Evolutionary conservation across 92 coral and sea anemone genomes (phyloP).

Genomic region (Porites lobata): DNA sequence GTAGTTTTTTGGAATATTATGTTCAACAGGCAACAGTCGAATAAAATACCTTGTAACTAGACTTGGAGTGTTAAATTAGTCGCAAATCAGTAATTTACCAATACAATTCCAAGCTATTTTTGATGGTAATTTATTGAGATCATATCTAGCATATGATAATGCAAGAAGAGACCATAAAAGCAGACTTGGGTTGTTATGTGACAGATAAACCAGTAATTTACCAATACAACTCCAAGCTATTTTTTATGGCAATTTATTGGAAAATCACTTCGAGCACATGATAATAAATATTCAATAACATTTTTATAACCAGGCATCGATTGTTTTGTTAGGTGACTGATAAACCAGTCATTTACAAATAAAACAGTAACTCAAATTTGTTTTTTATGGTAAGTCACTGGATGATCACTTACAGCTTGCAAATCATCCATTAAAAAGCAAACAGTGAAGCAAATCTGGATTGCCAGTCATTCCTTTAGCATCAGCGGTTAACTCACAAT

Average conservation of each 20-base stretch:
- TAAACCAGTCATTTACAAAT: conserved; percentile 5
- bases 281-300: background rate
- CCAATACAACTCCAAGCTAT: conserved; percentile 8
- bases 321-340: background rate
- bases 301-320: background rate
- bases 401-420: too few species aligned
- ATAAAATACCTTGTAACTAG: conserved; percentile 3
- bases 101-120: conserved; percentile 21
- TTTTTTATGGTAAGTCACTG: too few species aligned
- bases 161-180: background rate
- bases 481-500: conserved; percentile 46
- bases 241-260: conserved; percentile 13
- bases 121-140: conserved; percentile 51
- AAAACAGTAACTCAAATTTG: background rate
- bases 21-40: conserved; percentile 1
- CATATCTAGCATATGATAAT: conserved; percentile 19
- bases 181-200: background rate
- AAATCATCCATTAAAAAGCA: too few species aligned
- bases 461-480: conserved; percentile 39
- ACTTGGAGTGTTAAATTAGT: conserved; percentile 1
- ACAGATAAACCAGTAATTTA: conserved; percentile 5
- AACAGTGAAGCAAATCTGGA: too few species aligned
- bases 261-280: background rate
- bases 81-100: conserved; percentile 5
- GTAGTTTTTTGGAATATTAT: conserved; percentile 38